These are phyloP conservation scores for Trichoplusia ni DNA, from an alignment of 1,140 invertebrate genomes.

Conservation along the genomic window DNA sequence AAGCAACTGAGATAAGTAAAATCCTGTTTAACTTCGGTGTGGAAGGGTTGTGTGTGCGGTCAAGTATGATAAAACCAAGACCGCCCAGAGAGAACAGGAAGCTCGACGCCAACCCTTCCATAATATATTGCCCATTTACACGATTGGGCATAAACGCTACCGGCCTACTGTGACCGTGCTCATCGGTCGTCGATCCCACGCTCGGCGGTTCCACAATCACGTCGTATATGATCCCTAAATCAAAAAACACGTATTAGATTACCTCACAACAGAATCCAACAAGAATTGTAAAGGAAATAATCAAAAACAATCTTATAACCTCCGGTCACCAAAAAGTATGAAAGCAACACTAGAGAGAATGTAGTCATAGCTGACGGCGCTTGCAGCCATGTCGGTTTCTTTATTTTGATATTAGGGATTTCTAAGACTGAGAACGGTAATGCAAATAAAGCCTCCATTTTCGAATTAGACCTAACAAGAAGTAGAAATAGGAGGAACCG, in stretches of 20 bases:
- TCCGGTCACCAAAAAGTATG: conserved; percentile 99
- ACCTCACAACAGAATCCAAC: conserved; percentile 39
- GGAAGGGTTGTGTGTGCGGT: conserved; percentile 95
- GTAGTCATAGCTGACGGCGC: conserved; percentile 97
- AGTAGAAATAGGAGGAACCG: no score
- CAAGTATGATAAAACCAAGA: conserved; percentile 97
- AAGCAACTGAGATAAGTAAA: conserved; percentile 95
- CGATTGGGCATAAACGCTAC: conserved; percentile 99
- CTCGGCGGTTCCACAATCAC: conserved; percentile 99
- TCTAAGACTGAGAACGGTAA: conserved; percentile 93
- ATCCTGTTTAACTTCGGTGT: conserved; percentile 96
- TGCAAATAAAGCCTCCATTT: conserved; percentile 90
- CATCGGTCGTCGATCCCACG: conserved; percentile 98
- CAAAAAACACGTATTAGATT: conserved; percentile 35
- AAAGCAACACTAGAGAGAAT: conserved; percentile 93
- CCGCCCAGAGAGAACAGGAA: conserved; percentile 98
- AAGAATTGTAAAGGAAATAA: conserved; percentile 37
- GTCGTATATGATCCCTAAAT: conserved; percentile 98
- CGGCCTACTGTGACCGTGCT: conserved; percentile 96
- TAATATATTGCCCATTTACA: conserved; percentile 99
- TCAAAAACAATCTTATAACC: conserved; percentile 84
- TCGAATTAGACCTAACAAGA: conserved; percentile 27
- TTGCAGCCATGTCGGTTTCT: conserved; percentile 94
- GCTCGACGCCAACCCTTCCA: conserved; percentile 98
- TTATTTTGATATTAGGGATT: conserved; percentile 96